A percentile compares a stretch with the other conserved stretches of the same genome.
These are phyloP conservation scores for cat (Felis catus) DNA, from an alignment of 2,113 vertebrate species.

Conservation along the genomic window F.catus_Fca126_mat1.0 CM031413.1:121178501-121179000, in stretches of 20 bases:
- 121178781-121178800: background rate
- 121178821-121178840: background rate
- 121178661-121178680: background rate
- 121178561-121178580: background rate
- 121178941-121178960: background rate
- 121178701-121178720: background rate
- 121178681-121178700: no score
- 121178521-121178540: background rate
- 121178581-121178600: background rate
- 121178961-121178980: background rate
- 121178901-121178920: background rate
- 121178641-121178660: background rate
- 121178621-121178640: background rate
- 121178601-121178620: background rate
- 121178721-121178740: background rate
- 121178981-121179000: no score
- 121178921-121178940: background rate
- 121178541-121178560: background rate
- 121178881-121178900: background rate
- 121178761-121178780: background rate
- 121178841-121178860: background rate
- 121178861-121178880: background rate
- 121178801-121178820: background rate
- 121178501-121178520: background rate
- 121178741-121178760: background rate